A percentile compares a stretch with the other conserved stretches of the same genome.
Evolutionary conservation across 1,140 invertebrate genomes (phyloP).

Genomic region (Drosophila yakuba): DNA sequence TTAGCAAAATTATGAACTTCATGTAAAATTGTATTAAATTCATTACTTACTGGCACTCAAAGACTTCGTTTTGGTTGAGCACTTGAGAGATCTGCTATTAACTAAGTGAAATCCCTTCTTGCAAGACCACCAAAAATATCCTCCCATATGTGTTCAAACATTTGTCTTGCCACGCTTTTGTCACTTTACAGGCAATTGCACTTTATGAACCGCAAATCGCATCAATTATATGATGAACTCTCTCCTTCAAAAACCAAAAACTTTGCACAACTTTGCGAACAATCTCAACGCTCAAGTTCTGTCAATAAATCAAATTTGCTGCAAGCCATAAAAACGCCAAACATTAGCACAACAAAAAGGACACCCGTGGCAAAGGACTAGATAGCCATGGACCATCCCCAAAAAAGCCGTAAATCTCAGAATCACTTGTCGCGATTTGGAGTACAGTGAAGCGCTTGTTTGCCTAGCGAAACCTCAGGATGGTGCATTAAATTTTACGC

Average conservation of each 20-base stretch:
- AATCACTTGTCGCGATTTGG: slow-evolving; percentile 84
- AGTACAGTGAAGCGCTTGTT: slow-evolving; percentile 35
- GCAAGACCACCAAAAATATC: slow-evolving; percentile 12
- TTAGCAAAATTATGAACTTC: too few species aligned
- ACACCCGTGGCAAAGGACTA: slow-evolving; percentile 10
- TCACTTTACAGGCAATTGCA: slow-evolving; percentile 74
- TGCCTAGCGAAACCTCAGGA: slow-evolving; percentile 40
- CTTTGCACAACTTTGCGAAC: slow-evolving; percentile 61
- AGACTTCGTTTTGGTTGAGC: too few species aligned
- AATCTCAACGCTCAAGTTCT: slow-evolving; percentile 65
- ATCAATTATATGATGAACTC: slow-evolving; percentile 81
- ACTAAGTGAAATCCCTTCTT: not conserved
- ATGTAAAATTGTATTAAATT: not conserved
- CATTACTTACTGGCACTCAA: too few species aligned
- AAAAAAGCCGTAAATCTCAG: slow-evolving; percentile 79
- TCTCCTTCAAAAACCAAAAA: slow-evolving; percentile 27
- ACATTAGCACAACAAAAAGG: slow-evolving; percentile 80
- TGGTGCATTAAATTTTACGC: slow-evolving; percentile 83
- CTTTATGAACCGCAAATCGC: slow-evolving; percentile 80
- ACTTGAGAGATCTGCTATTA: not conserved
- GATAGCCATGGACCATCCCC: slow-evolving; percentile 16
- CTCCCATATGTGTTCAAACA: slow-evolving; percentile 38
- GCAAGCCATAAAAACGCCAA: slow-evolving; percentile 75
- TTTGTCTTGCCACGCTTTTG: slow-evolving; percentile 14
- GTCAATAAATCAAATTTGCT: slow-evolving; percentile 82